A percentile compares a stretch with the other conserved stretches of the same genome.
phyloP scores from a whole-genome alignment of 2,797 vertebrate genomes.

The Cichlasoma orientale region DNA sequence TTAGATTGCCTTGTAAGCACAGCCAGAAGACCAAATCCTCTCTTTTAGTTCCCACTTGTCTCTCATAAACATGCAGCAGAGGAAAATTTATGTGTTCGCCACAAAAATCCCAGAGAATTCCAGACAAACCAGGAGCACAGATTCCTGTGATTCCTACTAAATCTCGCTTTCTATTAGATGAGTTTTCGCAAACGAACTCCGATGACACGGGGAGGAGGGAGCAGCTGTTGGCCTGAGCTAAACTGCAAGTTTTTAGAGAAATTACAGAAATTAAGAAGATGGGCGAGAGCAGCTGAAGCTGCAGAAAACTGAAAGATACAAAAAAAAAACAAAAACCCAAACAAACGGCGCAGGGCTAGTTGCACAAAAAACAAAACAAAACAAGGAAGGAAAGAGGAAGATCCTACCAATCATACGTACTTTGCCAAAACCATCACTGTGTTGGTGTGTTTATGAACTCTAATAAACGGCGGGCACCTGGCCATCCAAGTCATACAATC shows the following conservation, averaged over 20 bases:
- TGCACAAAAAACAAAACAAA: not conserved
- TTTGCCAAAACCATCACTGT: not conserved
- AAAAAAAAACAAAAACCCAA: not conserved
- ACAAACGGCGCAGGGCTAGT: not conserved
- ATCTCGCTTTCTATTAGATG: slow-evolving; percentile 21
- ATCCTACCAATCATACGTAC: not conserved
- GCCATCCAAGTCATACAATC: slow-evolving; percentile 14
- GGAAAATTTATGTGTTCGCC: not conserved
- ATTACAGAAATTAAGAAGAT: not conserved
- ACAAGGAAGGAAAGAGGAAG: not conserved
- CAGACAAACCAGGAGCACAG: slow-evolving; percentile 20
- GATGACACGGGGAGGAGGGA: not conserved
- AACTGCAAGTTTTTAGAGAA: not conserved
- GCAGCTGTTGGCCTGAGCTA: not conserved
- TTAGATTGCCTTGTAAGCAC: slow-evolving; percentile 24
- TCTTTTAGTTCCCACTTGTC: slow-evolving; percentile 29
- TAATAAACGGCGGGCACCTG: not conserved
- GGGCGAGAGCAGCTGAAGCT: not conserved
- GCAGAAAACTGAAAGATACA: not conserved
- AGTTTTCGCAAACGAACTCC: slow-evolving; percentile 3
- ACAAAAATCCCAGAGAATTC: slow-evolving; percentile 31
- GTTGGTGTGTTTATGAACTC: slow-evolving; percentile 9
- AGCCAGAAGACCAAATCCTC: not conserved
- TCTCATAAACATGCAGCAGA: slow-evolving; percentile 34
- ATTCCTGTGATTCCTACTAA: slow-evolving; percentile 47